Base-by-base conservation (phyloP, 2,888 invertebrate species). In the Xanthorhoe spadicearia region DNA sequence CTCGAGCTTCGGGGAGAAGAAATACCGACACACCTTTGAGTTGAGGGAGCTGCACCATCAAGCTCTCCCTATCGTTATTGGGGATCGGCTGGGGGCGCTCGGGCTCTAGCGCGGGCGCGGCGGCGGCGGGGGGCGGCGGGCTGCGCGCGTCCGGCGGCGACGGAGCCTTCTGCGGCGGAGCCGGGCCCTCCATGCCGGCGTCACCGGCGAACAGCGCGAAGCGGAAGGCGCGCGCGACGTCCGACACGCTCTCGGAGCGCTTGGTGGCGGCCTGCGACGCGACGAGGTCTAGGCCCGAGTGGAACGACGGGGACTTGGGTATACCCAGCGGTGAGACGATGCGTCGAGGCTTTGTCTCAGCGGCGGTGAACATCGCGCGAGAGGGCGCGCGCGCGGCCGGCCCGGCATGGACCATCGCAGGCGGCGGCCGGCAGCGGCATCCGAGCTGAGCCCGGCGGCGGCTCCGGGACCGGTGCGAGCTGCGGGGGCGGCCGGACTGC, bases 271-370 rank as follows among this genome's bases (percentile, higher is more conserved):
- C 78, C 77, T 94, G 95, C 76, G 94, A 95, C 69, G 96, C 96
- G 79, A 96, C 96, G 81, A 96, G 94, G 87, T 97, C 97, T 77
- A 97, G 94, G 66, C 97, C 97, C 89, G 97, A 96, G 90, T 97
- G 97, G 90, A 97, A 97, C 84, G 97, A 97, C 74, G 97, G 97
- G 80, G 97, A 97, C 90, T 97, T 97, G 77, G 97, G 97, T 83
- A 97, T 96, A 75, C 97, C 96, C 86, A 95, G 93, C 78, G 94
- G 94, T 82, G 94, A 94, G 85, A 94, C 93, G 85, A 91, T 89
- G 83, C 92, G 93, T 74, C 91, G 92, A 84, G 93, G 90, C 83
- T 91, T 91, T 76, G 83, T 83, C 86, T 92, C 91, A 88, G 89
- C 87, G 90, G 92, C 90, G 88, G 90, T 82, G 85, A 93, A 93